Evolutionary conservation across 2,797 vertebrate genomes (phyloP).

Genomic region (Brachymystax lenok): DNA sequence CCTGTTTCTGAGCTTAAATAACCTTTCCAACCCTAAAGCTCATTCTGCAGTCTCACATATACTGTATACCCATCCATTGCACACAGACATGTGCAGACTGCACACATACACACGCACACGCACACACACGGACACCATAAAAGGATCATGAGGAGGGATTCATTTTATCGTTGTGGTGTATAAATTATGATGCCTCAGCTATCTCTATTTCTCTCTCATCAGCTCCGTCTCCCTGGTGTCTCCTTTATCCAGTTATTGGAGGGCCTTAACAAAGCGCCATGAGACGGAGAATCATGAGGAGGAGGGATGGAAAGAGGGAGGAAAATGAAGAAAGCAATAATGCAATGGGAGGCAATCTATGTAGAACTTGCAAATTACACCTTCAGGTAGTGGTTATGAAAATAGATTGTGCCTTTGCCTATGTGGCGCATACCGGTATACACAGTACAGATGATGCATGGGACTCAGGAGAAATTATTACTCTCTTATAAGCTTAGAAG

Average conservation of each 20-base stretch:
- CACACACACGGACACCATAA: neutral
- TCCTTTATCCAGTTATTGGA: conserved; percentile 65
- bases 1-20: conserved; percentile 39
- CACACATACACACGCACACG: conserved; percentile 12
- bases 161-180: conserved; percentile 8
- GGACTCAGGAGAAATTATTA: conserved; percentile 15
- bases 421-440: conserved; percentile 24
- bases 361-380: conserved; percentile 52
- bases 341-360: conserved; percentile 55
- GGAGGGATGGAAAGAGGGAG: conserved; percentile 16
- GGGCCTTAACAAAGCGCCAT: conserved; percentile 58
- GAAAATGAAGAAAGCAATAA: conserved; percentile 50
- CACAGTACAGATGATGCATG: neutral
- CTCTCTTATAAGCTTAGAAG: neutral
- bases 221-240: conserved; percentile 50
- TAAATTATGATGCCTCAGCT: conserved; percentile 35
- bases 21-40: conserved; percentile 42
- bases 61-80: conserved; percentile 25
- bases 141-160: conserved; percentile 11
- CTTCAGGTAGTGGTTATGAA: conserved; percentile 53
- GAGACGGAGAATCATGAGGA: conserved; percentile 45
- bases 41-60: conserved; percentile 33
- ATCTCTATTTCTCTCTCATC: conserved; percentile 29
- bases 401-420: conserved; percentile 20
- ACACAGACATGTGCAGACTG: conserved; percentile 6